Evolutionary conservation across 2,797 vertebrate genomes (phyloP), one percentile per base, ranked within the genome.

Genomic region (Gephyroberyx darwinii): DNA sequence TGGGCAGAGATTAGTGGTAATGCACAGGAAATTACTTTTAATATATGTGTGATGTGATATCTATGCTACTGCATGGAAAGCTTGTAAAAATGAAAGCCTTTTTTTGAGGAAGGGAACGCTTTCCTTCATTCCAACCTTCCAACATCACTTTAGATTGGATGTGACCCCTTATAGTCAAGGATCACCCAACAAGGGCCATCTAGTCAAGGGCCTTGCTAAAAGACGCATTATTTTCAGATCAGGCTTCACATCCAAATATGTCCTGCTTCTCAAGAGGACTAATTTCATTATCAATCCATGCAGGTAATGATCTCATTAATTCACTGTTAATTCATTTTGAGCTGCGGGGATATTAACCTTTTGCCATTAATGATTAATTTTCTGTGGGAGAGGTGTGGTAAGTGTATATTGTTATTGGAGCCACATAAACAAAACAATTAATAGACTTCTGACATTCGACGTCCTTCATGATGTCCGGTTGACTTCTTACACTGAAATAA

Each of bases 311-410:
- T 92, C 91, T 92, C 91, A 92, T 93, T 93, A 93, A 93, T 93
- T 93, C 83, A 86, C 71, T 90, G 90, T 90, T 93, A 91, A 93
- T 92, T 92, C 87, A 93, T 94, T 93, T 94, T 93, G 89, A 87
- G 89, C 91, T 79, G 90, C 91, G 91, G 92, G 91, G 89, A 93
- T 93, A 93, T 94, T 94, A 94, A 94, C 93, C 93, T 94, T 94
- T 94, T 85, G 90, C 91, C 91, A 88, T 88, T 90, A 90, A 90
- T 91, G 92, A 92, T 95, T 92, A 88, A 94, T 94, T 93, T 92
- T 90, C 90, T 74, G 85, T 79, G 85, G 82, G 86, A 89, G 89
- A 88, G 89, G 90, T 90, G 91, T 90, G 89, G 87, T 86, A 52
- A 64, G 41, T 55, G 39, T 45, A 70, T 85, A 85, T 77, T 86